Conservation (phyloP, 2,888 invertebrate species). For the Platycheirus albimanus region DNA sequence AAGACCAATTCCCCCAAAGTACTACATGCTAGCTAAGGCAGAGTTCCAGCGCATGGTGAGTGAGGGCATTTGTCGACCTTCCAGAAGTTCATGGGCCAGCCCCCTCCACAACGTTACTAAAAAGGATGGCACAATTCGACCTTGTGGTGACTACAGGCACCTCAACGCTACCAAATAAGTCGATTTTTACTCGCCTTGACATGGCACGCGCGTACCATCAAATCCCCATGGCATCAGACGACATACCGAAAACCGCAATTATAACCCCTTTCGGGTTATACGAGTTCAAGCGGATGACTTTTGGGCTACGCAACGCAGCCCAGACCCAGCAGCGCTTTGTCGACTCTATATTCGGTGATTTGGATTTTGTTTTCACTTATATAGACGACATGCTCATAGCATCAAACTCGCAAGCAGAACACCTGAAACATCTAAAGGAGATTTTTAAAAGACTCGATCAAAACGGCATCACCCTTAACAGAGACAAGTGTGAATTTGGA, state of each 20-base stretch:
- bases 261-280: conserved; percentile 6
- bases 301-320: conserved; percentile 9
- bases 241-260: conserved; percentile 5
- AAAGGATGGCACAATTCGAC: conserved; percentile 10
- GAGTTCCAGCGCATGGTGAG: conserved; percentile 32
- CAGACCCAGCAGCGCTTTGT: conserved; percentile 8
- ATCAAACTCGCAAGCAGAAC: conserved; percentile 12
- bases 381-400: conserved; percentile 28
- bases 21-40: conserved; percentile 9
- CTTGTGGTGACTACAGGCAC: conserved; percentile 5
- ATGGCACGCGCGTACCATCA: conserved; percentile 7
- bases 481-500: conserved; percentile 1
- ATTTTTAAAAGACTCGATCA: conserved; percentile 12
- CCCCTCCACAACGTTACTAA: conserved; percentile 5
- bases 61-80: conserved; percentile 17
- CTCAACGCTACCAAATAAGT: neutral
- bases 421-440: conserved; percentile 11
- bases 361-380: conserved; percentile 19
- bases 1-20: conserved; percentile 25
- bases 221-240: conserved; percentile 25
- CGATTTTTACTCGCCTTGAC: conserved; percentile 10
- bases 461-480: conserved; percentile 12
- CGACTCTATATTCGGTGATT: conserved; percentile 6
- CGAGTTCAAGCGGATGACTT: conserved; percentile 14
- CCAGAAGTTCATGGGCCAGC: neutral